A percentile compares a stretch with the other conserved stretches of the same genome.
phyloP scores from a whole-genome alignment of 2,797 vertebrate species.

The Harpagifer antarcticus region DNA sequence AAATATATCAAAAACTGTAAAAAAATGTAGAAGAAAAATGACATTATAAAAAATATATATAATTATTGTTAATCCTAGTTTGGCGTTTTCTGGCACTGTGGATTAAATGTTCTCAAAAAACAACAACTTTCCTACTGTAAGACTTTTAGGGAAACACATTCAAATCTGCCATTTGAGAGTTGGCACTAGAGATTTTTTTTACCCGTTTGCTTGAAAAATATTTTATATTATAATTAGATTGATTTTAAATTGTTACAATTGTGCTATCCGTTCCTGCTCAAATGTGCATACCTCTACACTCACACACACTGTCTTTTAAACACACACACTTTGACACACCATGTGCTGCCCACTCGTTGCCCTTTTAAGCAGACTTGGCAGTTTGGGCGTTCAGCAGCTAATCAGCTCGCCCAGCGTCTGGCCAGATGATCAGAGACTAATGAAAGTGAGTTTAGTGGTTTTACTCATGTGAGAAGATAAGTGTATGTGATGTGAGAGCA shows the following conservation, averaged over 20 bases:
- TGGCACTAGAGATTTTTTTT: neutral
- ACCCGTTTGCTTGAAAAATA: slow-evolving; percentile 5
- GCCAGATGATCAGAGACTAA: slow-evolving; percentile 66
- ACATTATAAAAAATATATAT: no score
- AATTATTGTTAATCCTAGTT: neutral
- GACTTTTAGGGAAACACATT: neutral
- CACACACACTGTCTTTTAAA: slow-evolving; percentile 4
- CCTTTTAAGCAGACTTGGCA: slow-evolving; percentile 64
- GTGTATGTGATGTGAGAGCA: slow-evolving; percentile 36
- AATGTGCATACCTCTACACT: neutral
- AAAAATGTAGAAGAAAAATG: neutral
- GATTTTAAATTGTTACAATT: neutral
- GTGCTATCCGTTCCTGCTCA: neutral
- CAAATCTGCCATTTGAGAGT: neutral
- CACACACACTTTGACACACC: slow-evolving; percentile 36
- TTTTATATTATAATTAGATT: no score
- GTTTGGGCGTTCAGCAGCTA: slow-evolving; percentile 59
- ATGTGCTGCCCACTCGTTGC: slow-evolving; percentile 46
- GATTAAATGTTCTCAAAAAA: no score
- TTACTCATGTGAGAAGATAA: slow-evolving; percentile 44
- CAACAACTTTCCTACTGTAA: neutral
- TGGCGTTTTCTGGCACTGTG: neutral
- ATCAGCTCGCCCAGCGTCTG: slow-evolving; percentile 71
- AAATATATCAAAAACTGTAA: neutral
- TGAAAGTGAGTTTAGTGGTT: slow-evolving; percentile 70